phyloP scores from a whole-genome alignment of 2,888 invertebrate genomes.

The Heliconius sara region DNA sequence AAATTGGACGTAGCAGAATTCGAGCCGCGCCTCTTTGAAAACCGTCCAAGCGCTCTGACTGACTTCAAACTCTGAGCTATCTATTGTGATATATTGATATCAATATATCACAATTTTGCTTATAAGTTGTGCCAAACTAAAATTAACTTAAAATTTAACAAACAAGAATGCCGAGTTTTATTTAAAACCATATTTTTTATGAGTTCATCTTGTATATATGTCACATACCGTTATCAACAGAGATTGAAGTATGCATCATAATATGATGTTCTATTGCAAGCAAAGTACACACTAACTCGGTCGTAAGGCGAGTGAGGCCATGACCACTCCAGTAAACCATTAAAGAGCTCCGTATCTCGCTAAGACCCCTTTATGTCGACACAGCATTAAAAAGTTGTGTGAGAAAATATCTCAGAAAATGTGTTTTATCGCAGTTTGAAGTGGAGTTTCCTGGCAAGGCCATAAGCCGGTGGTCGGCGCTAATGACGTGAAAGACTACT shows the following conservation, averaged over 20 bases:
- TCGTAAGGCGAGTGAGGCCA: slow-evolving; percentile 40
- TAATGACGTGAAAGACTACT: slow-evolving; percentile 64
- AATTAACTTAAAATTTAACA: not conserved
- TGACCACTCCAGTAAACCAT: slow-evolving; percentile 62
- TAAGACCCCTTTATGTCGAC: slow-evolving; percentile 65
- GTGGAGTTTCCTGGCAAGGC: slow-evolving; percentile 61
- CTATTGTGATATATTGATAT: no score
- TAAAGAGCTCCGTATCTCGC: slow-evolving; percentile 69
- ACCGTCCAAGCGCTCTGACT: no score
- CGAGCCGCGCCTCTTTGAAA: no score
- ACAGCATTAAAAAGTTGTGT: slow-evolving; percentile 77
- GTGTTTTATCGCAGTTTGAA: slow-evolving; percentile 78
- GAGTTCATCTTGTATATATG: not conserved
- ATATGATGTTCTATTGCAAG: not conserved
- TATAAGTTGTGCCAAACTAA: not conserved
- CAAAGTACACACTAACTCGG: slow-evolving; percentile 33
- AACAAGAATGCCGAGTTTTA: no score
- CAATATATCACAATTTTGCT: no score
- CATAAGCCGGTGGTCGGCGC: slow-evolving; percentile 69
- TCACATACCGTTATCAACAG: not conserved
- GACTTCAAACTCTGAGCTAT: no score
- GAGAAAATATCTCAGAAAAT: slow-evolving; percentile 69
- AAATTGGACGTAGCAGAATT: no score
- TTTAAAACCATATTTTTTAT: no score
- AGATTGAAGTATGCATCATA: not conserved